Evolutionary conservation across 2,113 vertebrate genomes (phyloP).

Genomic region (Axis porcinus): DNA sequence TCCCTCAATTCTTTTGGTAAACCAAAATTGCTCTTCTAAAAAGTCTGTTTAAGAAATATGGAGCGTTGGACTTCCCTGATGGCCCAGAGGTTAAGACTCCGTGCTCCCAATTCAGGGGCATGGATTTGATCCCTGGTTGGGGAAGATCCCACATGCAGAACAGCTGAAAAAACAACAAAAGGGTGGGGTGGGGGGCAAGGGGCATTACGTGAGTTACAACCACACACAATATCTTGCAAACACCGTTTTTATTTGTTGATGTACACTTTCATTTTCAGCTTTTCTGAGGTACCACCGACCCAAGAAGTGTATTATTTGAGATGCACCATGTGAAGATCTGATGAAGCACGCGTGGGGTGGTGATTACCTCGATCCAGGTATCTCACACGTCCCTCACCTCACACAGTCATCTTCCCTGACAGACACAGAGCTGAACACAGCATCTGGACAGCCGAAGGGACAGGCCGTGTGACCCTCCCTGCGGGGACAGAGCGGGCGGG

Average conservation of each 20-base stretch:
- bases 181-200: neutral
- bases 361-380: fast-evolving
- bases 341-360: neutral
- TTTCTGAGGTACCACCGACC: fast-evolving
- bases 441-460: too few relatives aligned
- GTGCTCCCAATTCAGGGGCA: neutral
- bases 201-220: neutral
- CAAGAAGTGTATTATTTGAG: too few relatives aligned
- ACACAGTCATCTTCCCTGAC: fast-evolving
- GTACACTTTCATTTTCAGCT: neutral
- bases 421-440: neutral
- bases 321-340: fast-evolving
- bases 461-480: neutral
- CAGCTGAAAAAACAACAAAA: neutral
- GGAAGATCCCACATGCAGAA: neutral
- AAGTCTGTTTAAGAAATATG: neutral
- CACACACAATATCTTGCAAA: neutral
- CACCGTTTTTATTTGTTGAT: neutral
- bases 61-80: neutral
- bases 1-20: neutral
- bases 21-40: neutral
- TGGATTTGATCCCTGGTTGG: neutral
- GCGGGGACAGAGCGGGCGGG: fast-evolving
- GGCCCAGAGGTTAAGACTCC: neutral
- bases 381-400: fast-evolving